Base-by-base conservation (phyloP, 1,140 invertebrate species). In the Aphaenogaster rudis region DNA sequence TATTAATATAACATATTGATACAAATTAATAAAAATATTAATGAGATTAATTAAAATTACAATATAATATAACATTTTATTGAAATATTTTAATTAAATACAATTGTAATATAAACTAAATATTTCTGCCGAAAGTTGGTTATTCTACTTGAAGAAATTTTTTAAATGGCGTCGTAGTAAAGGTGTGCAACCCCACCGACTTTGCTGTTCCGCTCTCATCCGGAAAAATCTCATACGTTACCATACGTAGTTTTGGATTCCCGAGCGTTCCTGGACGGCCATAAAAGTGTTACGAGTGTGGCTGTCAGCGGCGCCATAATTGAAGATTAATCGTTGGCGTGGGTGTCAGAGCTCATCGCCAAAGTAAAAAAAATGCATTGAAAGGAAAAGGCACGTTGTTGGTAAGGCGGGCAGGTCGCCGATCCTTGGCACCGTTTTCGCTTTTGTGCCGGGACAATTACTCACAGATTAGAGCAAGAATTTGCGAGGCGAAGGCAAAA, bases 391-490 rank as follows among this genome's bases (percentile, higher is more conserved):
- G 54, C 79, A 81, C 42, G 71, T 57, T 66, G 67, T 36, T 78
- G 74, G 82, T 67, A 86, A 72, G 74, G 74, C 39, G 81, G 66
- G 39, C 67, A 66, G 91, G 63, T 87, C 79, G 42, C 67, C 36
- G 64, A 71, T 57, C 52, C 39, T 67, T 63, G 69, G 64, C 85
- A 66, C 66, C 81, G 85, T 88, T 88, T 89, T 81, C 72, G 71
- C 87, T 71, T 93, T 92, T 90, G 91, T 92, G 66, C 74, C 33
- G 86, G 90, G 80, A 94, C 93, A 93, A 94, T 94, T 93, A 93
- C 92, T 93, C 93, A 93, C 88, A 93, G 92, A 94, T 94, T 94
- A 93, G 92, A 93, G 89, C 76, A 50, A 91, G 93, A 94, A 94
- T 93, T 93, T 93, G 93, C 93, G 93, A 93, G 78, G 74, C 87